Evolutionary conservation across 2,797 vertebrate species (phyloP).

Genomic region (Oreortyx pictus): DNA sequence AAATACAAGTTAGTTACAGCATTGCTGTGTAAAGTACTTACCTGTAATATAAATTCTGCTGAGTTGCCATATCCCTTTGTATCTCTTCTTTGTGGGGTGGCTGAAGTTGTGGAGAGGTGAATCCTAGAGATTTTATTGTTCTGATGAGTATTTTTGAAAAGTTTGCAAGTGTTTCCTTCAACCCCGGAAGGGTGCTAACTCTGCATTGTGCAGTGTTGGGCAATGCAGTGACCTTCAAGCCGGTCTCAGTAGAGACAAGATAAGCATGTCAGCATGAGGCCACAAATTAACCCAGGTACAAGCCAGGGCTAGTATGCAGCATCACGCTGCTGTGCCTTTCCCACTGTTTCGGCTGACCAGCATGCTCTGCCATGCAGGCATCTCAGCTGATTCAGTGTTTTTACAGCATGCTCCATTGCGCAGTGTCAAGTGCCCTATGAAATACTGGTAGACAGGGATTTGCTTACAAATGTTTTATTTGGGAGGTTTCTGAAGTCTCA

Average conservation of each 20-base stretch:
- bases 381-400: neutral
- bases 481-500: neutral
- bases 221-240: neutral
- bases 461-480: neutral
- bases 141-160: neutral
- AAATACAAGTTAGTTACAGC: neutral
- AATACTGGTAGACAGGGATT: neutral
- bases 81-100: neutral
- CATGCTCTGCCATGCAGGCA: fast-evolving
- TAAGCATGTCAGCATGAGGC: neutral
- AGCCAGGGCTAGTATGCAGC: neutral
- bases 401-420: fast-evolving
- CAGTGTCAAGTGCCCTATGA: fast-evolving
- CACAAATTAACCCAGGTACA: neutral
- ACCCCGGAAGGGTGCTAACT: neutral
- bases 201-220: neutral
- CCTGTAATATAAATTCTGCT: neutral
- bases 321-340: neutral
- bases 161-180: neutral
- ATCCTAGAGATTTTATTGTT: neutral
- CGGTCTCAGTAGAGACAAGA: neutral
- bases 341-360: neutral
- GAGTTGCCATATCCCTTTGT: neutral
- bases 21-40: fast-evolving
- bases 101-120: neutral